A percentile compares a stretch with the other conserved stretches of the same genome.
Evolutionary conservation across 1,140 invertebrate species (phyloP).

Genomic region (Euwallacea similis): DNA sequence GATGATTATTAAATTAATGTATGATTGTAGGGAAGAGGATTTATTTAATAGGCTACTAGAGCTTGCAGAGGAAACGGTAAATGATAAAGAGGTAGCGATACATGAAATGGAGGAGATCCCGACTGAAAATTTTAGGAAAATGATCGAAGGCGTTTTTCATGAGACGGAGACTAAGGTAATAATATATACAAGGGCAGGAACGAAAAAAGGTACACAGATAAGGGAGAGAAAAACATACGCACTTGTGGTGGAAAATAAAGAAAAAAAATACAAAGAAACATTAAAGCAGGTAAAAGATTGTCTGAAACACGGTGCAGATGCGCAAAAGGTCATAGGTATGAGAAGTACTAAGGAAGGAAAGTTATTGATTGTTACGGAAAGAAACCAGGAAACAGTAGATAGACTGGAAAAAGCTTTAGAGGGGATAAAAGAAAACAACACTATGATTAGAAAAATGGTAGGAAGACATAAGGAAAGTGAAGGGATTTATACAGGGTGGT

Average conservation of each 20-base stretch:
- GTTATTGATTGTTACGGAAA: constrained; percentile 15
- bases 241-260: too few species aligned
- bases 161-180: too few species aligned
- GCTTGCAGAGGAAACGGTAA: too few species aligned
- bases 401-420: constrained; percentile 8
- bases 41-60: too few species aligned
- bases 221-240: not conserved
- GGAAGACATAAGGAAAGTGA: not conserved
- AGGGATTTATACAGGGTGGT: constrained; percentile 10
- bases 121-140: too few species aligned
- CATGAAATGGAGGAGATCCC: too few species aligned
- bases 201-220: too few species aligned
- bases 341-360: constrained; percentile 9
- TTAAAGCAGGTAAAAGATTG: constrained; percentile 6
- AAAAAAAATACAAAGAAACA: not conserved
- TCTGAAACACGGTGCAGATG: not conserved
- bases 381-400: not conserved
- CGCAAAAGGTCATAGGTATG: not conserved
- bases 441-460: not conserved
- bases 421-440: not conserved
- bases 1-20: too few species aligned
- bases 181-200: too few species aligned
- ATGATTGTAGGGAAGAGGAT: too few species aligned
- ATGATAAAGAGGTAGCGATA: too few species aligned
- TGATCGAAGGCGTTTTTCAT: too few species aligned